These are phyloP conservation scores for Pogonomyrmex barbatus DNA, from an alignment of 1,140 invertebrate genomes.

Conservation along the genomic window DNA sequence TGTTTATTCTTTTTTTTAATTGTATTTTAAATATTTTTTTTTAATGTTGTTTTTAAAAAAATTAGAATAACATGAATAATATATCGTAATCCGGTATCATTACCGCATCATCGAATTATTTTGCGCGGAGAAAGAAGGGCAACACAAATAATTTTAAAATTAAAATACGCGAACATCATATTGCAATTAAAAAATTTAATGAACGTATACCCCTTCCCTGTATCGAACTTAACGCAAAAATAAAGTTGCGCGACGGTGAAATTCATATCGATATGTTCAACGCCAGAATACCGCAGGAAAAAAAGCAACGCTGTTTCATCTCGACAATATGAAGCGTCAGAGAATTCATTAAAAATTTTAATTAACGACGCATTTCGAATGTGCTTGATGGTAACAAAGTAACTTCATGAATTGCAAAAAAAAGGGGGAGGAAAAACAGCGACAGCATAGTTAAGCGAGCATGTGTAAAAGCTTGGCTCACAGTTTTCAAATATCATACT, in stretches of 20 bases:
- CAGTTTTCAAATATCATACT: slow-evolving; percentile 10
- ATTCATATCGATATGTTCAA: slow-evolving; percentile 55
- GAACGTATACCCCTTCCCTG: background rate
- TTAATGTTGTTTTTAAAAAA: background rate
- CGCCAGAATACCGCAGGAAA: slow-evolving; percentile 29
- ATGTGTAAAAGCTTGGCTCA: slow-evolving; percentile 21
- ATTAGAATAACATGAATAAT: background rate
- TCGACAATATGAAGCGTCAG: slow-evolving; percentile 48
- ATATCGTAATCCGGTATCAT: background rate
- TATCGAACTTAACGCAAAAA: slow-evolving; percentile 45
- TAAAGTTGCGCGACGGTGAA: slow-evolving; percentile 46
- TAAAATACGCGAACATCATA: slow-evolving; percentile 16
- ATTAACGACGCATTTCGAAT: slow-evolving; percentile 58
- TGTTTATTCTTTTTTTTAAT: background rate
- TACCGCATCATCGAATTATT: background rate
- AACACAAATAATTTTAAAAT: slow-evolving; percentile 42
- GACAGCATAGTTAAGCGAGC: slow-evolving; percentile 5
- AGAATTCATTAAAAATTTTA: slow-evolving; percentile 64
- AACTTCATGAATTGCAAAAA: slow-evolving; percentile 30
- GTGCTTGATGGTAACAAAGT: slow-evolving; percentile 42
- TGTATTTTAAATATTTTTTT: background rate
- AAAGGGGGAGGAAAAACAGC: background rate
- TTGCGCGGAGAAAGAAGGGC: background rate
- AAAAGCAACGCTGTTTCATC: slow-evolving; percentile 43
- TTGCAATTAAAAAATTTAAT: slow-evolving; percentile 61